These are phyloP conservation scores for Neoitamus cyanurus DNA, from an alignment of 2,888 invertebrate species.

Conservation along the genomic window DNA sequence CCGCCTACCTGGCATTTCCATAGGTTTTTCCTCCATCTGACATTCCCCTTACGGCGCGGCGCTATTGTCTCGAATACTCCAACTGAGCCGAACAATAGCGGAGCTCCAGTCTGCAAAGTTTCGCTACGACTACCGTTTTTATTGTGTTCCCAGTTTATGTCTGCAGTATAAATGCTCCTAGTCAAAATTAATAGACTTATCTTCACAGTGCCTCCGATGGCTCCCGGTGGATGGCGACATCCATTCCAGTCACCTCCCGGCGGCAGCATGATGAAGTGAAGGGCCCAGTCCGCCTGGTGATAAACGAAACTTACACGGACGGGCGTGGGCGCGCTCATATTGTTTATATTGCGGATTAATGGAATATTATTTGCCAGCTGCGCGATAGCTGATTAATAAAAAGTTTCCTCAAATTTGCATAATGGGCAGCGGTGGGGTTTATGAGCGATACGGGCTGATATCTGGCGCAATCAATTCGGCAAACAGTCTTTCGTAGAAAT, in stretches of 20 bases:
- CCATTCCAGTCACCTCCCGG: background rate
- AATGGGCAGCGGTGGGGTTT: background rate
- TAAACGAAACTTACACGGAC: background rate
- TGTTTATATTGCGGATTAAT: slow-evolving; percentile 15
- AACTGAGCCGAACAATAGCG: background rate
- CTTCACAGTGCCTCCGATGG: background rate
- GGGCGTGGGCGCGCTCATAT: background rate
- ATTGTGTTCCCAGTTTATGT: slow-evolving; percentile 18
- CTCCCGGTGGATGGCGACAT: background rate
- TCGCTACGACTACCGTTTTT: slow-evolving; percentile 11
- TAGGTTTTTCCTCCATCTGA: background rate
- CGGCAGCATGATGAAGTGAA: background rate
- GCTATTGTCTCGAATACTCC: slow-evolving; percentile 2
- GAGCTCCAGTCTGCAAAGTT: background rate
- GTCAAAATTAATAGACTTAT: slow-evolving; percentile 31
- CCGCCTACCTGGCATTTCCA: slow-evolving; percentile 2
- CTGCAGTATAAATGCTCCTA: slow-evolving; percentile 4
- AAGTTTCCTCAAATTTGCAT: background rate
- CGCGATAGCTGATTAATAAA: background rate
- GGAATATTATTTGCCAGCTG: background rate
- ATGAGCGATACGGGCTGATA: background rate
- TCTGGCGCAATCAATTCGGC: background rate
- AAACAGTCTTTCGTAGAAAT: background rate
- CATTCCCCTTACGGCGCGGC: background rate
- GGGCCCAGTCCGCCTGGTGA: background rate